Conservation (phyloP, 2,888 invertebrate species). For the Cotesia congregata region DNA sequence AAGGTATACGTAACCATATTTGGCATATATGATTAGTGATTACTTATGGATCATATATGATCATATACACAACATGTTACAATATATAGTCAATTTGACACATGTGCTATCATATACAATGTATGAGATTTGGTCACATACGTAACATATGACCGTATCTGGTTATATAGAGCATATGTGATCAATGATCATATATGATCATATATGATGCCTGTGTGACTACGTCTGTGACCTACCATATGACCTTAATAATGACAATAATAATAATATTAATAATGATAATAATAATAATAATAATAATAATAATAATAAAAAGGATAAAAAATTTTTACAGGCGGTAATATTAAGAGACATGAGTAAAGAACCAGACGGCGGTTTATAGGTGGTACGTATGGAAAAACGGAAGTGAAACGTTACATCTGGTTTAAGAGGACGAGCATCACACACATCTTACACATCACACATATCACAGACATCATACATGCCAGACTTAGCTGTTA, state of each 20-base stretch:
- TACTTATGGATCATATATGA: too few species aligned
- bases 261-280: not conserved
- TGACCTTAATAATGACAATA: conserved; percentile 14
- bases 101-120: too few species aligned
- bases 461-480: not conserved
- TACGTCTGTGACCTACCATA: too few species aligned
- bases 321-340: not conserved
- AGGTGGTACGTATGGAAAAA: conserved; percentile 26
- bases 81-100: too few species aligned
- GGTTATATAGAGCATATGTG: too few species aligned
- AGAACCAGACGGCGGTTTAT: not conserved
- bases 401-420: conserved; percentile 43
- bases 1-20: too few species aligned
- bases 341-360: conserved; percentile 1
- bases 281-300: conserved; percentile 15
- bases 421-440: conserved; percentile 36
- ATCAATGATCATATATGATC: too few species aligned
- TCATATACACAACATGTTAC: too few species aligned
- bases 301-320: not conserved
- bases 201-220: too few species aligned
- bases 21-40: too few species aligned
- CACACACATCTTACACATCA: not conserved
- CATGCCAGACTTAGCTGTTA: not conserved
- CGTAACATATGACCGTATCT: too few species aligned
- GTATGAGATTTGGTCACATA: too few species aligned